A percentile compares a stretch with the other conserved stretches of the same genome.
These are phyloP conservation scores for Nothobranchius kuhntae DNA, from an alignment of 2,113 vertebrate species.

Conservation along the genomic window DNA sequence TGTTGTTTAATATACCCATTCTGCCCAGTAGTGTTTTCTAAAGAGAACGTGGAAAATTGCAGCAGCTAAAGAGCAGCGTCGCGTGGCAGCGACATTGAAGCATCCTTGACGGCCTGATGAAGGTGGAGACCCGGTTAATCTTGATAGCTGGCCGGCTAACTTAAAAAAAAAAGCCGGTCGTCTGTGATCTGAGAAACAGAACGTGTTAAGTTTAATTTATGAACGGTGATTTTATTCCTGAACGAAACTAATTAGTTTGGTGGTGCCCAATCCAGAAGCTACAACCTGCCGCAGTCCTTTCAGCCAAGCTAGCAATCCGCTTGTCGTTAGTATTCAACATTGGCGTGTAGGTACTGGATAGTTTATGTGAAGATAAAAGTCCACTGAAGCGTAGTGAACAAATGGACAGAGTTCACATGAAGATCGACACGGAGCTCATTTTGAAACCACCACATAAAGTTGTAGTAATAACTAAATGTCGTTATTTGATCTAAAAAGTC, in stretches of 20 bases:
- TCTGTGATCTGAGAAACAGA: rapidly evolving
- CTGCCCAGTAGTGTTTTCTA: background rate
- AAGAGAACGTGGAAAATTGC: rapidly evolving
- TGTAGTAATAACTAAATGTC: too few relatives aligned
- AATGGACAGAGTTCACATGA: background rate
- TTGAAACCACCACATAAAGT: background rate
- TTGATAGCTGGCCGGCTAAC: background rate
- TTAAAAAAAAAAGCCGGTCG: background rate
- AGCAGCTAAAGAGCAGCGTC: rapidly evolving
- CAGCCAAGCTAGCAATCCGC: background rate
- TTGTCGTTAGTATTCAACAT: too few relatives aligned
- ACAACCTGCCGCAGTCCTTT: background rate
- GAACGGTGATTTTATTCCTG: background rate
- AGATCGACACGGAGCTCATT: background rate
- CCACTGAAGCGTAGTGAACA: background rate
- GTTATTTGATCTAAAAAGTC: too few relatives aligned
- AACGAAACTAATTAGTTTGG: too few relatives aligned
- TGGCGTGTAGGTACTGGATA: background rate
- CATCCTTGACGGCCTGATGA: conserved; percentile 51
- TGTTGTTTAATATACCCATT: background rate
- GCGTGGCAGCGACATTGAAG: conserved; percentile 55
- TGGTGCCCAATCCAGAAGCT: rapidly evolving
- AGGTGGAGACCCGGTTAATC: conserved; percentile 8
- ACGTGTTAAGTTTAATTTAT: background rate
- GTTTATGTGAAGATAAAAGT: background rate